Evolutionary conservation across 2,888 invertebrate genomes (phyloP), one percentile per base, ranked within the genome.

Genomic region (Electrophaes corylata): DNA sequence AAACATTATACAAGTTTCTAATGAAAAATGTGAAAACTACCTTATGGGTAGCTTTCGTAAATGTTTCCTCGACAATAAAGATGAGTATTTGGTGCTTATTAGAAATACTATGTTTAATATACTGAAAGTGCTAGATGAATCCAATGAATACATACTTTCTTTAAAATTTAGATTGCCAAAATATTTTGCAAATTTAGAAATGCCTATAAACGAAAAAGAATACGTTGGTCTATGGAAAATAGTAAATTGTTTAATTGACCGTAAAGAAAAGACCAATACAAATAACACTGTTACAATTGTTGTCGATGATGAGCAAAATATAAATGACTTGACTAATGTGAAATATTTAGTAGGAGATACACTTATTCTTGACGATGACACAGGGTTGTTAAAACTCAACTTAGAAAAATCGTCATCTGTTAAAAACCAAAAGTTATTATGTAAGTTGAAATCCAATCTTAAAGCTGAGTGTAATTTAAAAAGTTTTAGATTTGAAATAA

Each of bases 21-120:
- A 29, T 31, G 29, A 11, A 20, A 23, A 18, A 26, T 23, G 16
- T 5, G 12, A 56, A 20, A 23, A 45, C 4, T 50, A 12, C 33
- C 16, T 39, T 8, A 40, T n/a, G 10, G 50, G 20, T 23, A 45
- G 4, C 0, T 56, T 56, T 56, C 45, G 50, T 16, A 39, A 50
- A 39, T 46, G 56, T 50, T 56, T 56, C 23, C 31, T 56, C 3
- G 45, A 50, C 12, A 56, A 33, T 19, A 23, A 50, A 16, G 37
- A 56, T 40, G 33, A 56, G 26, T 18, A n/a, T 50, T 56, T 56
- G 11, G n/a, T 49, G 1, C 20, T 40, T 10, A 39, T 56, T 8
- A 56, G 18, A 56, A 12, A 40, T 39, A 50, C 31, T 3, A 50
- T 56, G 26, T 16, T 44, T 11, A 49, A 44, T n/a, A 37, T 39